These are phyloP conservation scores for Malurus elegans DNA, from an alignment of 2,113 vertebrate genomes.

Conservation along the genomic window DNA sequence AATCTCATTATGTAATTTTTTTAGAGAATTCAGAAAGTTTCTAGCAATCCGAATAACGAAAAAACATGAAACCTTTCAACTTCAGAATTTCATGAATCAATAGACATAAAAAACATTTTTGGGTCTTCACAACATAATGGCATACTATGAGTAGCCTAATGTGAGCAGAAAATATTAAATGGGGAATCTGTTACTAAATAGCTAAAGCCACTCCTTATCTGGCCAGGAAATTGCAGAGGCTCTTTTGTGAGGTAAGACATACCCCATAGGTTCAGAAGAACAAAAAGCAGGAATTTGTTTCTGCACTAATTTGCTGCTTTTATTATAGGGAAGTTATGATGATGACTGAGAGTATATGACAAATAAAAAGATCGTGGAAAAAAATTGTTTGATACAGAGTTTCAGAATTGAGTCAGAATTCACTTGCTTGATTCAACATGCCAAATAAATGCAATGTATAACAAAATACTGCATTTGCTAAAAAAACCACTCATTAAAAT, in stretches of 20 bases:
- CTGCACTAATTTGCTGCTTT: neutral
- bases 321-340: neutral
- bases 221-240: neutral
- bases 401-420: constrained; percentile 13
- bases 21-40: neutral
- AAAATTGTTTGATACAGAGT: neutral
- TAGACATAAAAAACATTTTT: neutral
- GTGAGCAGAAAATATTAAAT: neutral
- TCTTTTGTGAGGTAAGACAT: neutral
- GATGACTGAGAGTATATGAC: neutral
- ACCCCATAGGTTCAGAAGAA: neutral
- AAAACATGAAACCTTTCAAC: neutral
- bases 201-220: neutral
- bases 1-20: neutral
- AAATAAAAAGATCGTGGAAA: constrained; percentile 1
- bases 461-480: constrained; percentile 54
- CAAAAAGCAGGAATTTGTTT: neutral
- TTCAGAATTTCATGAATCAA: neutral
- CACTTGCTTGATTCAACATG: constrained; percentile 41
- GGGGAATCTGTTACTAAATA: neutral
- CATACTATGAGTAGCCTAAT: neutral
- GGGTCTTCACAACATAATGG: neutral
- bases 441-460: constrained; percentile 39
- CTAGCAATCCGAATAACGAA: neutral
- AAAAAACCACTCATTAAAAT: constrained; percentile 68